Evolutionary conservation across 2,888 invertebrate species (phyloP).

Genomic region (Allophyes oxyacanthae): DNA sequence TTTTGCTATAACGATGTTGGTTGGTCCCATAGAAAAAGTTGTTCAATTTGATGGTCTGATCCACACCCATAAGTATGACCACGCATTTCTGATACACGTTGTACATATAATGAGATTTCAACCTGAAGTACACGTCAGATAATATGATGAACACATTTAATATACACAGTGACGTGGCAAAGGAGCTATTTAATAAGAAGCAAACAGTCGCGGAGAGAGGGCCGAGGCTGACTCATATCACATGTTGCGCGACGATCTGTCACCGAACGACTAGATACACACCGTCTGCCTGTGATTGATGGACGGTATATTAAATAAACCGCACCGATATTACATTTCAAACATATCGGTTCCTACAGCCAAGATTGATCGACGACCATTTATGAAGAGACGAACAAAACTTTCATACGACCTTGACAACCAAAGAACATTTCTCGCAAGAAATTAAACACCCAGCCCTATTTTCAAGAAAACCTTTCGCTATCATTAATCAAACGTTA

Average conservation of each 20-base stretch:
- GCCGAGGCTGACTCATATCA: constrained; percentile 60
- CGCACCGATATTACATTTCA: constrained; percentile 84
- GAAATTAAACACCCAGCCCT: constrained; percentile 42
- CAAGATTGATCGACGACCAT: constrained; percentile 81
- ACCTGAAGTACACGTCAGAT: constrained; percentile 4
- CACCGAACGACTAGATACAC: constrained; percentile 73
- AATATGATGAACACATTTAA: constrained; percentile 36
- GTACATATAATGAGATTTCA: too few relatives aligned
- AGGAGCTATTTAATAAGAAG: constrained; percentile 48
- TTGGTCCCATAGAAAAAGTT: too few relatives aligned
- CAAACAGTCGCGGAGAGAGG: constrained; percentile 39
- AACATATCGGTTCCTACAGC: constrained; percentile 80
- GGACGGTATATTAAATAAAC: constrained; percentile 85
- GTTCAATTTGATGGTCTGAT: too few relatives aligned
- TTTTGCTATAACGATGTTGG: too few relatives aligned
- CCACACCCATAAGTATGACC: too few relatives aligned
- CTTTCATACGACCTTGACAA: constrained; percentile 33
- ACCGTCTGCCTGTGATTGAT: constrained; percentile 81
- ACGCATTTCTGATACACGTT: too few relatives aligned
- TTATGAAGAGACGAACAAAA: constrained; percentile 64
- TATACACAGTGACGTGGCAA: constrained; percentile 44
- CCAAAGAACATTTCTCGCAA: constrained; percentile 24
- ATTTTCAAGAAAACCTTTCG: constrained; percentile 33
- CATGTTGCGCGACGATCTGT: constrained; percentile 82
- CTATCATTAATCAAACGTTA: constrained; percentile 64